Conservation (phyloP, 2,888 invertebrate species). For the Athalia rosae region DNA sequence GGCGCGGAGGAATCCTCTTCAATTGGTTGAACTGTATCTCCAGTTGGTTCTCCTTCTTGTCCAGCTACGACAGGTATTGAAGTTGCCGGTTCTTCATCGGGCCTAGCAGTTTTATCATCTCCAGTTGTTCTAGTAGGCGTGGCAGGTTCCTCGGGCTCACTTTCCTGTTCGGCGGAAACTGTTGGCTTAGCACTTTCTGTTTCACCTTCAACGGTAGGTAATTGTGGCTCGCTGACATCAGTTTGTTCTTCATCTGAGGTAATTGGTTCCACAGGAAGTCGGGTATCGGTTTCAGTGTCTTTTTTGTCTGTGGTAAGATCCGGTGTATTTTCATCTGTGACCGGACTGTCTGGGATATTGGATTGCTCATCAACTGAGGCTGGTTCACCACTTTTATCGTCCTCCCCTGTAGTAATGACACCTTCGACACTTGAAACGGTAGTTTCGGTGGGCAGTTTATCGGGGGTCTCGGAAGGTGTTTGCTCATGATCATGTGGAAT, state of each 20-base stretch:
- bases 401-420: slow-evolving; percentile 12
- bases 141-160: slow-evolving; percentile 14
- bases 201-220: slow-evolving; percentile 40
- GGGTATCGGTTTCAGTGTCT: slow-evolving; percentile 17
- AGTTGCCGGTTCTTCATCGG: slow-evolving; percentile 46
- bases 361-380: slow-evolving; percentile 38
- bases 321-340: slow-evolving; percentile 49
- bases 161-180: not conserved
- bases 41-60: slow-evolving; percentile 46
- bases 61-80: slow-evolving; percentile 29
- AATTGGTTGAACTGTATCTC: slow-evolving; percentile 31
- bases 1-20: slow-evolving; percentile 37
- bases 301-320: slow-evolving; percentile 41
- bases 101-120: slow-evolving; percentile 21
- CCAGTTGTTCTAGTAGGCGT: not conserved
- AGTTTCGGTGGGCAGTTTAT: slow-evolving; percentile 44
- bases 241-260: slow-evolving; percentile 9
- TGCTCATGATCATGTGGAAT: slow-evolving; percentile 47
- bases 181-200: slow-evolving; percentile 2
- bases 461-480: slow-evolving; percentile 45
- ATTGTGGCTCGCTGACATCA: not conserved
- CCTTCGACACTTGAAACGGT: slow-evolving; percentile 35
- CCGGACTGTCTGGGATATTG: slow-evolving; percentile 29
- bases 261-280: slow-evolving; percentile 8
- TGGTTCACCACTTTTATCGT: slow-evolving; percentile 20